Percentiles rank a stretch among this genome's conserved stretches.
phyloP scores from a whole-genome alignment of 2,797 vertebrate genomes.

The Hydrophis major region DNA sequence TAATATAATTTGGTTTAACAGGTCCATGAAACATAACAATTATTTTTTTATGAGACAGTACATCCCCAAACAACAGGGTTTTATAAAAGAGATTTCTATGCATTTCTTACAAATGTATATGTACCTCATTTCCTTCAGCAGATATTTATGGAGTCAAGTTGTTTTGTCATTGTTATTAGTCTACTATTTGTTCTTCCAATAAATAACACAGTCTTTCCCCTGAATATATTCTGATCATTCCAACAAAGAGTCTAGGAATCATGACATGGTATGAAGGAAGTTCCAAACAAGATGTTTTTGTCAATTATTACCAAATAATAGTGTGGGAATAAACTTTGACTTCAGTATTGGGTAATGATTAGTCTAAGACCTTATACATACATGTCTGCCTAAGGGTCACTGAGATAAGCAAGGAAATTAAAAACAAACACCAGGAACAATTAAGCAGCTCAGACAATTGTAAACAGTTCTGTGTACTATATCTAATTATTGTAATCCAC shows the following conservation, averaged over 20 bases:
- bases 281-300: not conserved
- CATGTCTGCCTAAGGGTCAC: too few species aligned
- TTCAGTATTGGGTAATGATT: too few species aligned
- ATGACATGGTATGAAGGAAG: not conserved
- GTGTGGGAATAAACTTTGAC: too few species aligned
- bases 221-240: not conserved
- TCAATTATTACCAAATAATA: not conserved
- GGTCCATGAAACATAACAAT: conserved; percentile 1
- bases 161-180: not conserved
- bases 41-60: conserved; percentile 21
- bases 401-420: too few species aligned
- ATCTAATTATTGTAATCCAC: too few species aligned
- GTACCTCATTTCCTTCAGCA: not conserved
- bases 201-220: not conserved
- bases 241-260: not conserved
- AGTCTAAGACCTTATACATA: too few species aligned
- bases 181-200: not conserved
- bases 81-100: conserved; percentile 13
- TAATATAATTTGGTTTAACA: conserved; percentile 50
- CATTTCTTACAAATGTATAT: conserved; percentile 8
- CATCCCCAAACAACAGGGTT: not conserved
- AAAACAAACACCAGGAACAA: too few species aligned
- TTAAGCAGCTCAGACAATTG: too few species aligned
- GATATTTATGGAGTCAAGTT: not conserved
- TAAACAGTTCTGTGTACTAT: too few species aligned